A percentile compares a stretch with the other conserved stretches of the same genome.
phyloP scores from a whole-genome alignment of 2,113 vertebrate species.

The Scolopax mira region DNA sequence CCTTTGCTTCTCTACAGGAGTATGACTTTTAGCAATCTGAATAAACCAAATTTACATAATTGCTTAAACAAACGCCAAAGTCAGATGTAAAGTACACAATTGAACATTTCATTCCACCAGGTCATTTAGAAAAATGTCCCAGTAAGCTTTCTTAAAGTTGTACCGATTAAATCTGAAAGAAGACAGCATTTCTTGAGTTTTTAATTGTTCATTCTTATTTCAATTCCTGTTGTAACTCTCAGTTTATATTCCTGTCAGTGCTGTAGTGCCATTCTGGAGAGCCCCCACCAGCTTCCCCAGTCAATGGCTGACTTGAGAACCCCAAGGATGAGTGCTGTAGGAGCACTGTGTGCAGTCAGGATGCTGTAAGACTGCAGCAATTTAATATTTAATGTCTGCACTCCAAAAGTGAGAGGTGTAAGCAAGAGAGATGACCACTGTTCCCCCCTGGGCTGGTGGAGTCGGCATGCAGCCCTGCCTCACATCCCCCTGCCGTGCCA shows the following conservation, averaged over 20 bases:
- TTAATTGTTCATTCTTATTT: not conserved
- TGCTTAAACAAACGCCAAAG: not conserved
- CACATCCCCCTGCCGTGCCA: rapidly evolving
- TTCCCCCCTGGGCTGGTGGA: not conserved
- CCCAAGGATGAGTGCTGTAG: not conserved
- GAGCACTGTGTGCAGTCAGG: not conserved
- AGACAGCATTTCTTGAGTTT: not conserved
- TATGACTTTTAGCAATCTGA: not conserved
- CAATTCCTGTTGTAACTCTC: rapidly evolving
- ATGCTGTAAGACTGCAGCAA: not conserved
- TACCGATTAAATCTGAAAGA: not conserved
- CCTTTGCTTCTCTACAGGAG: not conserved
- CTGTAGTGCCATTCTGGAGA: not conserved
- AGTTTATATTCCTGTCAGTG: not conserved
- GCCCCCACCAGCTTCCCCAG: not conserved
- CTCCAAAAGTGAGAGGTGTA: not conserved
- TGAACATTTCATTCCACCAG: not conserved
- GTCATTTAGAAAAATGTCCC: not conserved
- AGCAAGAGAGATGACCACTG: not conserved
- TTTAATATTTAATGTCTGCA: conserved; percentile 6
- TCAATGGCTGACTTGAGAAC: not conserved
- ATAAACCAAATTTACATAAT: not conserved
- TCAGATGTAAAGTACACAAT: not conserved
- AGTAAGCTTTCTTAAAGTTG: not conserved
- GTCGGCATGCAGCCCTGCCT: rapidly evolving